phyloP scores from a whole-genome alignment of 2,113 vertebrate species.

The Ictalurus punctatus region DNA sequence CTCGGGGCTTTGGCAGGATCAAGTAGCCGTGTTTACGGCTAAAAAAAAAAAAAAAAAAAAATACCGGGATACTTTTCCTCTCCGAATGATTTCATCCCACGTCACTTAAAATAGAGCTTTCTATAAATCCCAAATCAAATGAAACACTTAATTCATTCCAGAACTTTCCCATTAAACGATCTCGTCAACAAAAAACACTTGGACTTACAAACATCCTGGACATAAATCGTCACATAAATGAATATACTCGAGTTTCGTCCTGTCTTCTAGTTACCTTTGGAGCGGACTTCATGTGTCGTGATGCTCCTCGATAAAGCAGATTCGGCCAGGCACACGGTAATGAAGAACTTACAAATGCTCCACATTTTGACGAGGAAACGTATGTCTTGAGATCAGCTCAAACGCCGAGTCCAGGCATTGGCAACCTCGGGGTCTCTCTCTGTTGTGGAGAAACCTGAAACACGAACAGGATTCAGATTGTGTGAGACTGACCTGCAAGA shows the following conservation, averaged over 20 bases:
- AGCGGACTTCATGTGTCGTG: constrained; percentile 44
- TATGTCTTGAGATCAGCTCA: constrained; percentile 57
- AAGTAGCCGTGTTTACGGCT: constrained; percentile 65
- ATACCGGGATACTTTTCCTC: constrained; percentile 49
- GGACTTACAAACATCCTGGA: neutral
- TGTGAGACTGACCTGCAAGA: neutral
- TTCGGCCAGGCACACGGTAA: constrained; percentile 62
- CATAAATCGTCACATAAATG: neutral
- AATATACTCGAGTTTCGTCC: neutral
- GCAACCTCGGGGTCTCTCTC: constrained; percentile 41
- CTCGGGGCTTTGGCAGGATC: constrained; percentile 64
- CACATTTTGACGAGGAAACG: constrained; percentile 61
- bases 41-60: constrained; percentile 48
- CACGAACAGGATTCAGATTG: constrained; percentile 26
- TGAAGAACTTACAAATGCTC: constrained; percentile 58
- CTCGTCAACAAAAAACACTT: neutral
- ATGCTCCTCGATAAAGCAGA: constrained; percentile 44
- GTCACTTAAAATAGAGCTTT: neutral
- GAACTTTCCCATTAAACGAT: neutral
- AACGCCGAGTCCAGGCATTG: constrained; percentile 64
- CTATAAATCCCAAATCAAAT: neutral
- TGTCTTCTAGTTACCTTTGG: constrained; percentile 63
- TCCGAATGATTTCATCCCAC: constrained; percentile 47
- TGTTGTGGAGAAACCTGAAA: constrained; percentile 30
- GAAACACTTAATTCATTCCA: neutral